A percentile compares a stretch with the other conserved stretches of the same genome.
Evolutionary conservation across 2,113 vertebrate species (phyloP).

Genomic region (Herpailurus yagouaroundi): DNA sequence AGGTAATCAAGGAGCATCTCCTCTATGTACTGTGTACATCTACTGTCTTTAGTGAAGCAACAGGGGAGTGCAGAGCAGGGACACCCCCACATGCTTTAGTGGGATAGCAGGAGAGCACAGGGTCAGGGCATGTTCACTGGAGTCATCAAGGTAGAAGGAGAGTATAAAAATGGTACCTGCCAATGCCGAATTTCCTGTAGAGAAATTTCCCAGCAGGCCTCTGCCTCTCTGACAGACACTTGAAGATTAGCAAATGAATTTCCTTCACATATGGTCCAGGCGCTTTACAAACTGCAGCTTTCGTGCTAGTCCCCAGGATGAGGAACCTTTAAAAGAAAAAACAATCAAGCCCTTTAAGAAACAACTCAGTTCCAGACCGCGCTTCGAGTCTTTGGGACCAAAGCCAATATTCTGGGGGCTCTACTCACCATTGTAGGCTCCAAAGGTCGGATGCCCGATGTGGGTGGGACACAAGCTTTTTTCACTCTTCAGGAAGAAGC

Average conservation of each 20-base stretch:
- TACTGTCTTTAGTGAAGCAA: neutral
- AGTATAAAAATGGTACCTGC: neutral
- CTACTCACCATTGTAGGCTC: neutral
- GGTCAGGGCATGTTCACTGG: neutral
- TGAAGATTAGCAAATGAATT: neutral
- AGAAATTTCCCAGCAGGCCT: neutral
- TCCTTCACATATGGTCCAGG: neutral
- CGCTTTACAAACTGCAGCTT: neutral
- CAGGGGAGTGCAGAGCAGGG: neutral
- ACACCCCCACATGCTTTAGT: neutral
- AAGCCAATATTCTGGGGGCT: neutral
- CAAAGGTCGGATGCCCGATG: neutral
- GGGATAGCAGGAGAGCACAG: neutral
- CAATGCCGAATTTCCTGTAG: neutral
- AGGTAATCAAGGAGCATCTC: neutral
- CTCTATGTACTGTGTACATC: neutral
- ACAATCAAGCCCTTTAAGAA: neutral
- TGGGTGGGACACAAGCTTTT: neutral
- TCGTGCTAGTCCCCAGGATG: neutral
- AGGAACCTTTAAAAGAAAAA: neutral
- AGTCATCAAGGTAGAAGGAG: neutral
- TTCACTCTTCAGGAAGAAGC: neutral
- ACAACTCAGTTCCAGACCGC: too few species aligned
- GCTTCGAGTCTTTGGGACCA: neutral
- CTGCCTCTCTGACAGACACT: neutral